These are phyloP conservation scores for Petrosia ficiformis DNA, from an alignment of 37 sponge, comb jelly and placozoan species.

Conservation along the genomic window DNA sequence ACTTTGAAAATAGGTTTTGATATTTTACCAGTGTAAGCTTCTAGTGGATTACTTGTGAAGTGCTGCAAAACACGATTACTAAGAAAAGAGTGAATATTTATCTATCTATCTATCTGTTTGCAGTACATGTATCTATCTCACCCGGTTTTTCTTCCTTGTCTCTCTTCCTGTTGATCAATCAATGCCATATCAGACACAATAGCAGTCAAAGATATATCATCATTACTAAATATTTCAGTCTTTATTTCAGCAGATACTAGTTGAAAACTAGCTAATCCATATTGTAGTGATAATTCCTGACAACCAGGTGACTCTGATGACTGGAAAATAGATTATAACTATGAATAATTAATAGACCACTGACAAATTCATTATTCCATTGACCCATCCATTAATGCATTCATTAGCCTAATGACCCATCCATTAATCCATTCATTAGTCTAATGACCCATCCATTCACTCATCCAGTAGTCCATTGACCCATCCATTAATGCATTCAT, in stretches of 20 bases:
- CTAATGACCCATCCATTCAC: too few species aligned
- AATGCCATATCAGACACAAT: slow-evolving; percentile 44
- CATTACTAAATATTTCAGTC: slow-evolving; percentile 12
- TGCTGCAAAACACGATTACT: slow-evolving; percentile 63
- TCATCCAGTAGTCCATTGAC: too few species aligned
- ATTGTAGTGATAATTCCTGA: background rate
- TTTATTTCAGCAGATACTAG: slow-evolving; percentile 29
- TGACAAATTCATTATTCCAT: too few species aligned
- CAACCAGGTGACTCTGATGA: background rate
- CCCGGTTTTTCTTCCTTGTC: slow-evolving; percentile 47
- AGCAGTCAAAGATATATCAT: slow-evolving; percentile 44
- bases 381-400: too few species aligned
- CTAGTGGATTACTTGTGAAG: slow-evolving; percentile 58
- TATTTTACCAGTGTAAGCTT: slow-evolving; percentile 42
- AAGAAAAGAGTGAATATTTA: too few species aligned
- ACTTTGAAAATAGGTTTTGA: slow-evolving; percentile 24
- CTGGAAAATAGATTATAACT: too few species aligned
- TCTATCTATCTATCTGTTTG: too few species aligned
- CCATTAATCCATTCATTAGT: too few species aligned
- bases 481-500: too few species aligned
- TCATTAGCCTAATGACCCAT: too few species aligned
- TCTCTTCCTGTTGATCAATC: slow-evolving; percentile 33
- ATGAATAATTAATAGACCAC: too few species aligned
- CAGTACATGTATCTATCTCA: too few species aligned
- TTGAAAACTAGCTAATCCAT: slow-evolving; percentile 33